A percentile compares a stretch with the other conserved stretches of the same genome.
These are phyloP conservation scores for Vicugna pacos DNA, from an alignment of 2,113 vertebrate genomes.

Conservation along the genomic window DNA sequence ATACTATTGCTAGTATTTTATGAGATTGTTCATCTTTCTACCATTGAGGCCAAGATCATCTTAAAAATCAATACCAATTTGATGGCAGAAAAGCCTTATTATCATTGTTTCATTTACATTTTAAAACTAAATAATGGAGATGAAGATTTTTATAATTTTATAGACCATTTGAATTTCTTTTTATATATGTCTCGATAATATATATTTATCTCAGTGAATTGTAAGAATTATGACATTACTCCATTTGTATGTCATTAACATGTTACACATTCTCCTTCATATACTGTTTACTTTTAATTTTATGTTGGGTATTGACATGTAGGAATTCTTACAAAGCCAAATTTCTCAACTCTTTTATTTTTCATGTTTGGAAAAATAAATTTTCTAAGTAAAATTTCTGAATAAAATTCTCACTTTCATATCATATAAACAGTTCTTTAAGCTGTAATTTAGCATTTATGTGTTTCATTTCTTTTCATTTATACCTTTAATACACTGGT, in stretches of 20 bases:
- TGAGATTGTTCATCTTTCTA: not conserved
- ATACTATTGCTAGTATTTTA: not conserved
- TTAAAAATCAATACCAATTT: not conserved
- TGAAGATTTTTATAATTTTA: conserved; percentile 15
- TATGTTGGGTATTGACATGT: not conserved
- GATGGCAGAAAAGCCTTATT: not conserved
- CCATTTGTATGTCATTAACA: not conserved
- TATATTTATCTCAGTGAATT: not conserved
- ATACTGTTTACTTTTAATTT: conserved; percentile 26
- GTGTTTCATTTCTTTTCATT: not conserved
- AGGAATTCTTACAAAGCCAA: not conserved
- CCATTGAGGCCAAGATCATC: not conserved
- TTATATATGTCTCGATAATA: not conserved
- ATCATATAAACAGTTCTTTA: not conserved
- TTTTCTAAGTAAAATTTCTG: not conserved
- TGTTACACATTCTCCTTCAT: not conserved
- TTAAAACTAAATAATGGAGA: conserved; percentile 5
- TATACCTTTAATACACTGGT: not conserved
- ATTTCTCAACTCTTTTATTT: not conserved
- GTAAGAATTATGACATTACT: not conserved
- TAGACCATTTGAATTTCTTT: not conserved
- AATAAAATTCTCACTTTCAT: not conserved
- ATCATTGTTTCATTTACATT: conserved; percentile 19
- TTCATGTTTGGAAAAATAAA: not conserved
- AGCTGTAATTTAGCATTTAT: not conserved